phyloP scores from a whole-genome alignment of 2,888 invertebrate genomes.

The Phlogophora meticulosa region DNA sequence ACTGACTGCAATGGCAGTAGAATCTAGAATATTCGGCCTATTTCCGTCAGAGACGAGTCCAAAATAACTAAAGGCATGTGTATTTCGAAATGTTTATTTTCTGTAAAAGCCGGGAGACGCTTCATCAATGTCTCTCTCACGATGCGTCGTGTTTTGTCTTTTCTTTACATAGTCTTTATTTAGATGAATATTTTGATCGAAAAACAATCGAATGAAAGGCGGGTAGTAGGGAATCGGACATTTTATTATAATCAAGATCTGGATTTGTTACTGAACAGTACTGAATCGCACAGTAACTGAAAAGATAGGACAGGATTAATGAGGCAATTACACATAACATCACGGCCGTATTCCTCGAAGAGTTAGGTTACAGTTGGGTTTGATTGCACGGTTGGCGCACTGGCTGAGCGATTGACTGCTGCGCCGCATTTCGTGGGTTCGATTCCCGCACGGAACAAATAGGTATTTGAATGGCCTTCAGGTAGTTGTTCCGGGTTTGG shows the following conservation, averaged over 20 bases:
- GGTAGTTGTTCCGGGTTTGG: too few species aligned
- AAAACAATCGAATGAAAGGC: neutral
- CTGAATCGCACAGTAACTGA: too few species aligned
- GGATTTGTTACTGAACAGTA: neutral
- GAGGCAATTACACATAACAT: too few species aligned
- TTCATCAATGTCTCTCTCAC: conserved; percentile 35
- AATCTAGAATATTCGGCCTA: conserved; percentile 1
- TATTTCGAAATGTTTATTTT: conserved; percentile 50
- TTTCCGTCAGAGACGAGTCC: conserved; percentile 7
- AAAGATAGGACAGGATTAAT: too few species aligned
- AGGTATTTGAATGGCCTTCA: too few species aligned
- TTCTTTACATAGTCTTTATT: conserved; percentile 9
- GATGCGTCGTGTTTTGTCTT: neutral
- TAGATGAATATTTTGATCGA: neutral
- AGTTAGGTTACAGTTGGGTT: too few species aligned
- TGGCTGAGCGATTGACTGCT: too few species aligned
- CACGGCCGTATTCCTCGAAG: too few species aligned
- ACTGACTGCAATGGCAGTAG: neutral
- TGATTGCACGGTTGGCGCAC: too few species aligned
- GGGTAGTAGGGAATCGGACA: neutral
- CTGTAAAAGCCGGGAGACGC: conserved; percentile 14
- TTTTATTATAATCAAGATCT: neutral
- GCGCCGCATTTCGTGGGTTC: too few species aligned
- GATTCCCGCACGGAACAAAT: too few species aligned
- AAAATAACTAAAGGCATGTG: conserved; percentile 42